Conservation (phyloP, 2,797 vertebrate species). For the Perodicticus potto region DNA sequence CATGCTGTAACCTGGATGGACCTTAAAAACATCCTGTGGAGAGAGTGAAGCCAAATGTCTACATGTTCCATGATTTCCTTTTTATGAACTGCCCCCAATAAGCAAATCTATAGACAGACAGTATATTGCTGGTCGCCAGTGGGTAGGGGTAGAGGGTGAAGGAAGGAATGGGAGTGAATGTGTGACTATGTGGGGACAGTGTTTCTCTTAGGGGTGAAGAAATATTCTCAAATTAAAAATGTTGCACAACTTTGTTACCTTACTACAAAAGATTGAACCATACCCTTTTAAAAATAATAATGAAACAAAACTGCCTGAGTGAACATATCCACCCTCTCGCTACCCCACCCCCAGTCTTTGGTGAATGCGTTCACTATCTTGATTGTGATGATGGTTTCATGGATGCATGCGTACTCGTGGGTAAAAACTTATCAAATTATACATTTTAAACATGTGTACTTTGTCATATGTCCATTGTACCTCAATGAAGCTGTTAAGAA, state of each 20-base stretch:
- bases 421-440: not conserved
- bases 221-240: not conserved
- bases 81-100: not conserved
- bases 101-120: not conserved
- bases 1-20: not conserved
- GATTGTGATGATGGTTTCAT: not conserved
- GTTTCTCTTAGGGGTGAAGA: not conserved
- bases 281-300: not conserved
- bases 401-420: not conserved
- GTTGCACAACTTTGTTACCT: not conserved
- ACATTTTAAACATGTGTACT: not conserved
- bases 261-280: not conserved
- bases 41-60: not conserved
- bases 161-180: not conserved
- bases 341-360: not conserved
- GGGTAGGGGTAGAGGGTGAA: not conserved
- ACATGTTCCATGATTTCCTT: not conserved
- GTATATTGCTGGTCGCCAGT: not conserved
- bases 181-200: not conserved
- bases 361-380: not conserved
- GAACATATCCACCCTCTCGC: not conserved
- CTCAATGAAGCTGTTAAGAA: not conserved
- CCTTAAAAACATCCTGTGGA: not conserved
- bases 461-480: not conserved
- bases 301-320: not conserved